These are phyloP conservation scores for Onychomys torridus DNA, from an alignment of 2,797 vertebrate genomes.

Conservation along the genomic window DNA sequence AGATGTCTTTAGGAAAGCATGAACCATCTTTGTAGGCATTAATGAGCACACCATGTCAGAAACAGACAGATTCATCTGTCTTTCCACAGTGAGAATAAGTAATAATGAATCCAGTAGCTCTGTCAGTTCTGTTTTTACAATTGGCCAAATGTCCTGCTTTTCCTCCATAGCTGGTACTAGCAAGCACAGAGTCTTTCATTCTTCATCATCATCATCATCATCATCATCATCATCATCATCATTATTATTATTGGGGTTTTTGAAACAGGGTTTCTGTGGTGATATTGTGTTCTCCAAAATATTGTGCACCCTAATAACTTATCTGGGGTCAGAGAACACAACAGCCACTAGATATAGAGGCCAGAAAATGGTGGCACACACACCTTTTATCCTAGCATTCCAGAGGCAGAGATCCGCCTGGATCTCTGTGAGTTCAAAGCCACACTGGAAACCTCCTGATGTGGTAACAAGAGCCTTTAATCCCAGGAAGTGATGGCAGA, in stretches of 20 bases:
- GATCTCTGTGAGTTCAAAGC: too few relatives aligned
- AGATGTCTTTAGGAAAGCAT: not conserved
- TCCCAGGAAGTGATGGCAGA: too few relatives aligned
- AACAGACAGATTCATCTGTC: not conserved
- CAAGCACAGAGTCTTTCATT: not conserved
- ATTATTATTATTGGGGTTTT: not conserved
- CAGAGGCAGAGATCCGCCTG: too few relatives aligned
- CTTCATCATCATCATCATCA: not conserved
- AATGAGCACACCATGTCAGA: not conserved
- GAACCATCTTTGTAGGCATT: not conserved
- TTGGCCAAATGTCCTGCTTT: not conserved
- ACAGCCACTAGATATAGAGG: too few relatives aligned
- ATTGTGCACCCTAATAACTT: too few relatives aligned
- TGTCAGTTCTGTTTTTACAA: not conserved
- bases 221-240: too few relatives aligned
- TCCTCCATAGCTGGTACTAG: not conserved
- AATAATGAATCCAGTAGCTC: not conserved
- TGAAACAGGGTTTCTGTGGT: not conserved
- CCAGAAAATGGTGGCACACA: too few relatives aligned
- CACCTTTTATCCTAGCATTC: too few relatives aligned
- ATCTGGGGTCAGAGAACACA: too few relatives aligned
- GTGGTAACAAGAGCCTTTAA: too few relatives aligned
- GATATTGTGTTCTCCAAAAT: too few relatives aligned
- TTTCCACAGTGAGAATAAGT: not conserved
- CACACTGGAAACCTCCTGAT: too few relatives aligned